phyloP scores from a whole-genome alignment of 2,797 vertebrate genomes.

The Syngnathus acus region DNA sequence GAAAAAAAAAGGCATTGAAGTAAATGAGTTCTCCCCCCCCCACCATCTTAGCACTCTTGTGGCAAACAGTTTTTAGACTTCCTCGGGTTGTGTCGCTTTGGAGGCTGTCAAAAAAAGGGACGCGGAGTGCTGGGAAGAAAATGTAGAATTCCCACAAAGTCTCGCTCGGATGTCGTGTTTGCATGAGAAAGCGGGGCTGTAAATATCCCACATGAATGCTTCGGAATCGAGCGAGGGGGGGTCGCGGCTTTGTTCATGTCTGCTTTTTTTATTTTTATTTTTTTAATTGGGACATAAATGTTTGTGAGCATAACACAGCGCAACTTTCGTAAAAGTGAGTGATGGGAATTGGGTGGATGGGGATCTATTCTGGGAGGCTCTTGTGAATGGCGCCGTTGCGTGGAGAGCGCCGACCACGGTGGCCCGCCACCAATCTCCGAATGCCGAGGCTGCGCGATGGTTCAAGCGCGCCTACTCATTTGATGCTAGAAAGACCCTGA shows the following conservation, averaged over 20 bases:
- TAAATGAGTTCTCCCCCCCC: conserved; percentile 51
- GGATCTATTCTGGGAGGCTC: conserved; percentile 65
- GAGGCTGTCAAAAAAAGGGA: conserved; percentile 23
- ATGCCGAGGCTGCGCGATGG: conserved; percentile 39
- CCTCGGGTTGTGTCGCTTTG: conserved; percentile 28
- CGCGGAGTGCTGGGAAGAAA: conserved; percentile 47
- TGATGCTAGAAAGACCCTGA: conserved; percentile 51
- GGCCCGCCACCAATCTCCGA: conserved; percentile 47
- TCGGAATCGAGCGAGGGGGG: conserved; percentile 20
- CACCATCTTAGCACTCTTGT: conserved; percentile 48
- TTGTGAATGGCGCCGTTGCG: conserved; percentile 66
- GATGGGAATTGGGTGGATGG: conserved; percentile 61
- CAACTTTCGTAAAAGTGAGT: conserved; percentile 53
- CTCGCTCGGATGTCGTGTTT: conserved; percentile 57
- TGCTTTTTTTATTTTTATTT: conserved; percentile 27
- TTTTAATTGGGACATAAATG: conserved; percentile 17
- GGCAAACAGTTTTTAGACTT: conserved; percentile 45
- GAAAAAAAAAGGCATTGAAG: conserved; percentile 28
- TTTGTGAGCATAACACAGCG: conserved; percentile 22
- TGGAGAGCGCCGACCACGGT: conserved; percentile 54
- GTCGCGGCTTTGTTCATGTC: conserved; percentile 21
- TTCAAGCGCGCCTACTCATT: conserved; percentile 56
- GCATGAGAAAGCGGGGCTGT: conserved; percentile 59
- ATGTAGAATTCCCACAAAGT: conserved; percentile 63
- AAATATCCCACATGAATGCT: conserved; percentile 65